phyloP scores from a whole-genome alignment of 2,797 vertebrate species.

The Ptychadena robeensis region DNA sequence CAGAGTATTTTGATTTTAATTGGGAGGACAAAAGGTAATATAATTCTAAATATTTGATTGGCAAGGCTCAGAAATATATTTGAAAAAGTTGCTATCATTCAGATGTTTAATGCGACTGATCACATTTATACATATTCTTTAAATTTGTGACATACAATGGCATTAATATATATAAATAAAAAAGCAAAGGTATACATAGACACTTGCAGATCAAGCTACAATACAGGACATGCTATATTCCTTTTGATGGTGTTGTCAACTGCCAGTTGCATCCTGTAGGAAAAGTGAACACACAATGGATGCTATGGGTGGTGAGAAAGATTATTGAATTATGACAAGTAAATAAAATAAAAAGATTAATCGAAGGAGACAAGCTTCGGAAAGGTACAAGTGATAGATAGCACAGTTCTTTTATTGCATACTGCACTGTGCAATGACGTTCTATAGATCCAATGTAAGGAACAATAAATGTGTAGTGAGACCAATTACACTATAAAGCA shows the following conservation, averaged over 20 bases:
- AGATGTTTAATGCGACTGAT: neutral
- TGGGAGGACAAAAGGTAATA: too few relatives aligned
- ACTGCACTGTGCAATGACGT: neutral
- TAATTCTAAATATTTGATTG: too few relatives aligned
- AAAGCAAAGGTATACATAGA: slow-evolving; percentile 11
- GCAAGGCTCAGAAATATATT: too few relatives aligned
- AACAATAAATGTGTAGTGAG: slow-evolving; percentile 9
- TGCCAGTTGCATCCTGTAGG: slow-evolving; percentile 12
- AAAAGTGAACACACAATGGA: slow-evolving; percentile 30
- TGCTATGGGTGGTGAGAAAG: slow-evolving; percentile 47
- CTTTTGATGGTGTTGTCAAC: slow-evolving; percentile 43
- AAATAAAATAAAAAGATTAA: slow-evolving; percentile 49
- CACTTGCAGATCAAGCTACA: slow-evolving; percentile 27
- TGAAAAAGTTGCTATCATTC: neutral
- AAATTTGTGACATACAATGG: slow-evolving; percentile 5
- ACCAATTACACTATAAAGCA: neutral
- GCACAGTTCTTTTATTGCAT: slow-evolving; percentile 36
- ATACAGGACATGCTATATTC: slow-evolving; percentile 16
- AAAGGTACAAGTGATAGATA: slow-evolving; percentile 49
- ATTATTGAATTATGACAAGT: slow-evolving; percentile 53
- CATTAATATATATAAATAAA: slow-evolving; percentile 6
- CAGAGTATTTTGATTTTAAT: too few relatives aligned
- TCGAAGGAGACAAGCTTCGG: slow-evolving; percentile 33
- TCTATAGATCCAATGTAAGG: neutral
- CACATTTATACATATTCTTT: slow-evolving; percentile 5